Percentiles rank a stretch among this genome's conserved stretches.
Evolutionary conservation across 2,113 vertebrate species (phyloP).

Genomic region (Pomatostomus ruficeps): DNA sequence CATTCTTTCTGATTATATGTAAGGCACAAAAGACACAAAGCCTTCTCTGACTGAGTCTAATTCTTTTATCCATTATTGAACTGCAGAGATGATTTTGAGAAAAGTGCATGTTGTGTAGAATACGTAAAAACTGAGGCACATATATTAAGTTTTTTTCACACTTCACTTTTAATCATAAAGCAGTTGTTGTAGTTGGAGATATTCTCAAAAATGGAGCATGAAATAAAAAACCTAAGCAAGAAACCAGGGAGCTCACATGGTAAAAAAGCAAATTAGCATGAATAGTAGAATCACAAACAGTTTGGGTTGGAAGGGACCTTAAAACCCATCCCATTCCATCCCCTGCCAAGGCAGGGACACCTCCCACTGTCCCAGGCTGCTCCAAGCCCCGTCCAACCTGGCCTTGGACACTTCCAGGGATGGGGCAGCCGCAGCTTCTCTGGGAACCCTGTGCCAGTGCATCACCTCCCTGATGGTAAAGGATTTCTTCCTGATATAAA

Average conservation of each 20-base stretch:
- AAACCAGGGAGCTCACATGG: background rate
- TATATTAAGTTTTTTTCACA: background rate
- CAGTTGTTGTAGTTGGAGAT: background rate
- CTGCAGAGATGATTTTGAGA: background rate
- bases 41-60: background rate
- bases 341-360: background rate
- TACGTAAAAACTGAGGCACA: background rate
- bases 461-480: background rate
- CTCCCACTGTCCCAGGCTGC: accelerated
- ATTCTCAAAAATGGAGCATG: background rate
- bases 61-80: conserved; percentile 8
- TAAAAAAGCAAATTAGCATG: background rate
- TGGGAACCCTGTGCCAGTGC: background rate
- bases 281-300: background rate
- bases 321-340: accelerated
- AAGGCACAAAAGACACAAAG: background rate
- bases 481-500: background rate
- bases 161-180: background rate
- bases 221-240: background rate
- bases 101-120: background rate
- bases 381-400: background rate
- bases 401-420: background rate
- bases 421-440: background rate
- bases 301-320: background rate
- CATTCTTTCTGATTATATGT: conserved; percentile 15